These are phyloP conservation scores for Emmelina monodactyla DNA, from an alignment of 2,888 invertebrate species.

Conservation along the genomic window DNA sequence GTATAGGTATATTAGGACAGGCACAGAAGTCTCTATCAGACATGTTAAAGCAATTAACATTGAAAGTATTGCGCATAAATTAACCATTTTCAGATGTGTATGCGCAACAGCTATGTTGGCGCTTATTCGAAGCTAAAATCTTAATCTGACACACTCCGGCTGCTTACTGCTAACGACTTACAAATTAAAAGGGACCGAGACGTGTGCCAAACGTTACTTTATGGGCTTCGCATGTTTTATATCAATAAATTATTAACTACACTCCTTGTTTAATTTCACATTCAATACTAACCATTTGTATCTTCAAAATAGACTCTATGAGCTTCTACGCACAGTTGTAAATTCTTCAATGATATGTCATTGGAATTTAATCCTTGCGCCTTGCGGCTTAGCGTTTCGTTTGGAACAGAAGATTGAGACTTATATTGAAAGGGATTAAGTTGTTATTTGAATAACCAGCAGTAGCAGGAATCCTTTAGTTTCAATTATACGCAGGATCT, in stretches of 20 bases:
- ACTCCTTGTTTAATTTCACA: conserved; percentile 59
- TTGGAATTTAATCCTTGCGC: conserved; percentile 46
- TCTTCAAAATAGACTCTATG: conserved; percentile 42
- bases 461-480: conserved; percentile 45
- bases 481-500: conserved; percentile 58
- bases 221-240: conserved; percentile 66
- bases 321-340: conserved; percentile 36
- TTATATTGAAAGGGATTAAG: conserved; percentile 35
- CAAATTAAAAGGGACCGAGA: conserved; percentile 62
- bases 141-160: conserved; percentile 39
- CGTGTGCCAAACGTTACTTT: conserved; percentile 63
- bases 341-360: conserved; percentile 27
- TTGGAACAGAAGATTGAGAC: conserved; percentile 30
- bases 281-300: conserved; percentile 37
- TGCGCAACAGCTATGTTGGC: conserved; percentile 24
- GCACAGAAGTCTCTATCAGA: too few species aligned
- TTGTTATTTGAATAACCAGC: conserved; percentile 45
- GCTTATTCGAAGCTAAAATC: conserved; percentile 36
- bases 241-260: conserved; percentile 66
- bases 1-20: too few species aligned
- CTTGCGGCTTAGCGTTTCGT: conserved; percentile 35
- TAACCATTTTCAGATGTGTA: conserved; percentile 22
- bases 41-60: conserved; percentile 23
- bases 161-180: conserved; percentile 51
- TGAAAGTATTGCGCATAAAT: conserved; percentile 24